phyloP scores from a whole-genome alignment of 1,140 invertebrate genomes.

The Bombus turneri region DNA sequence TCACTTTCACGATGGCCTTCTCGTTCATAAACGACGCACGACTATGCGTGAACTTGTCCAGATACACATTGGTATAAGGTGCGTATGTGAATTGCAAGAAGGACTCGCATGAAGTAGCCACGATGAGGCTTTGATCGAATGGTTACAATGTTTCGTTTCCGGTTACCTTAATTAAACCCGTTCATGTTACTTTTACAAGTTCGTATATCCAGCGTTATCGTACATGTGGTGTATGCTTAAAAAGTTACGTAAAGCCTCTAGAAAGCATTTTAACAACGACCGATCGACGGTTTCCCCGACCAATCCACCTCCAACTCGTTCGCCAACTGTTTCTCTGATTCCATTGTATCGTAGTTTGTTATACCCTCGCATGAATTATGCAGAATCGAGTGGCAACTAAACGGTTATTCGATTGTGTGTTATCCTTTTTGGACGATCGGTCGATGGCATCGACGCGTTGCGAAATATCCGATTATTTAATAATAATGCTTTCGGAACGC shows the following conservation, averaged over 20 bases:
- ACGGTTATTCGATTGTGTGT: background rate
- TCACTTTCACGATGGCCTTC: conserved; percentile 30
- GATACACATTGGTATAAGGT: background rate
- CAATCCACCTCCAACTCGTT: background rate
- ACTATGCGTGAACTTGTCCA: background rate
- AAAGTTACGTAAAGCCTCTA: conserved; percentile 45
- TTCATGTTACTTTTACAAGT: conserved; percentile 16
- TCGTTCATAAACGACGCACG: conserved; percentile 9
- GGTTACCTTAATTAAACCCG: conserved; percentile 56
- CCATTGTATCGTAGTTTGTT: background rate
- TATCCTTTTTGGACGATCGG: background rate
- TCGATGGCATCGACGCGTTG: background rate
- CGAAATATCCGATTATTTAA: conserved; percentile 10
- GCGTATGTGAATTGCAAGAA: conserved; percentile 14
- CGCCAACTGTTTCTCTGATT: background rate
- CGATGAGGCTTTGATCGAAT: background rate
- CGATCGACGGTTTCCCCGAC: conserved; percentile 26
- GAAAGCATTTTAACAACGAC: conserved; percentile 46
- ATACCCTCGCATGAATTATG: background rate
- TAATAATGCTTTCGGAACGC: conserved; percentile 3
- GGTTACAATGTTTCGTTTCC: conserved; percentile 36
- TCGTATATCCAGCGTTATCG: conserved; percentile 22
- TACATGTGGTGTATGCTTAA: conserved; percentile 30
- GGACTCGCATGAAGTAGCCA: background rate
- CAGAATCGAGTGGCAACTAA: background rate